Conservation (phyloP, 2,888 invertebrate species). For the Cerceris rybyensis region DNA sequence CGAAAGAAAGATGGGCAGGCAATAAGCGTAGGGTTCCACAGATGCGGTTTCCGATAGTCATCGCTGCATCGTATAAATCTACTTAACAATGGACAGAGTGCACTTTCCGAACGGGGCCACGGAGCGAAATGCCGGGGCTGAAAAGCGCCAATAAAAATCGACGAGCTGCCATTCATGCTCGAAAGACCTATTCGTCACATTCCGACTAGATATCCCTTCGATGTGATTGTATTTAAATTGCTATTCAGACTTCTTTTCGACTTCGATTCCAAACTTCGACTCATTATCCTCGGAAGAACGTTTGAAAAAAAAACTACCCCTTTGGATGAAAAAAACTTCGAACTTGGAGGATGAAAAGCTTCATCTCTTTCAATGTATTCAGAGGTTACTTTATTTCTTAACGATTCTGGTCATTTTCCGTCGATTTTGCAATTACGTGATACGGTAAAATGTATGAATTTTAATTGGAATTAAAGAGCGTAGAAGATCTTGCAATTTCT, state of each 20-base stretch:
- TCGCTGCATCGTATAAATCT: slow-evolving; percentile 71
- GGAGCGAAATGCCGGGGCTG: slow-evolving; percentile 48
- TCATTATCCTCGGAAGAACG: no score
- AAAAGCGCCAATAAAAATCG: slow-evolving; percentile 66
- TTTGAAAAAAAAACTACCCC: no score
- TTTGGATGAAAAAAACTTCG: no score
- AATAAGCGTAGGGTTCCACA: slow-evolving; percentile 42
- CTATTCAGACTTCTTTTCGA: neutral
- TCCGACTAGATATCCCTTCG: slow-evolving; percentile 17
- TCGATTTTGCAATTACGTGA: no score
- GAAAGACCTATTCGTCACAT: slow-evolving; percentile 51
- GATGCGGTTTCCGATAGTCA: slow-evolving; percentile 69
- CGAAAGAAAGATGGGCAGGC: slow-evolving; percentile 28
- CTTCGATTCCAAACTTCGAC: neutral
- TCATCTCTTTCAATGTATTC: no score
- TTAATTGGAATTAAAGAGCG: no score
- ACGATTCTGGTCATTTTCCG: no score
- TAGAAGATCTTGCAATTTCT: no score
- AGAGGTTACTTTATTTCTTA: no score
- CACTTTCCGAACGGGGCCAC: slow-evolving; percentile 47
- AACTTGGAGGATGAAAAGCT: no score
- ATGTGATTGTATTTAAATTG: neutral
- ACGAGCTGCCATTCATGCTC: slow-evolving; percentile 48
- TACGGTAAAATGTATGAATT: no score
- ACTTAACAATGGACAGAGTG: slow-evolving; percentile 68